Conservation (phyloP, 2,888 invertebrate species). For the Drosophila seclusa region DNA sequence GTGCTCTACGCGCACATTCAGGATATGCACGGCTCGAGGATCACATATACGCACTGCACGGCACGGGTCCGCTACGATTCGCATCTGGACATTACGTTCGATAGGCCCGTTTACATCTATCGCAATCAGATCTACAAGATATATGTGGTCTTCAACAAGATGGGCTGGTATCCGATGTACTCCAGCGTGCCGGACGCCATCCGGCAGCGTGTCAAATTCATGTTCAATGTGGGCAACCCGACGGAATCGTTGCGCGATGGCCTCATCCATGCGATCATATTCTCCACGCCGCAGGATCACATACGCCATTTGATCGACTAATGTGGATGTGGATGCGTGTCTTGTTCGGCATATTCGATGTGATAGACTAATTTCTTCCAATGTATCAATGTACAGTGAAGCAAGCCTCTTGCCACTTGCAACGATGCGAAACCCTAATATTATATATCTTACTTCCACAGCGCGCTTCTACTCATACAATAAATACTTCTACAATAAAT, state of each 20-base stretch:
- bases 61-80: constrained; percentile 90
- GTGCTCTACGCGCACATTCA: constrained; percentile 92
- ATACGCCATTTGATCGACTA: constrained; percentile 71
- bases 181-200: constrained; percentile 89
- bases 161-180: constrained; percentile 93
- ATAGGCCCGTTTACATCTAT: constrained; percentile 91
- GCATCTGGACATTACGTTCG: constrained; percentile 92
- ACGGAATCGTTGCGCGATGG: constrained; percentile 91
- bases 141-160: constrained; percentile 92
- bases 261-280: constrained; percentile 91
- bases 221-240: constrained; percentile 90
- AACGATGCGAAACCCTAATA: neutral
- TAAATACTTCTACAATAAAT: constrained; percentile 2
- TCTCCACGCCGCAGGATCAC: constrained; percentile 85
- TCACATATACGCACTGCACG: constrained; percentile 93
- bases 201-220: constrained; percentile 90
- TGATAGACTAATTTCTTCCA: constrained; percentile 31
- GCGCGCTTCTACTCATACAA: constrained; percentile 3
- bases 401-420: neutral
- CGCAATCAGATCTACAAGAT: constrained; percentile 90
- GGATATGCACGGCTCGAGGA: constrained; percentile 91
- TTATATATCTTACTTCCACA: neutral
- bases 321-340: constrained; percentile 28
- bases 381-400: constrained; percentile 10
- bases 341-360: constrained; percentile 30